Evolutionary conservation across 2,888 invertebrate genomes (phyloP).

Genomic region (Diarsia rubi): DNA sequence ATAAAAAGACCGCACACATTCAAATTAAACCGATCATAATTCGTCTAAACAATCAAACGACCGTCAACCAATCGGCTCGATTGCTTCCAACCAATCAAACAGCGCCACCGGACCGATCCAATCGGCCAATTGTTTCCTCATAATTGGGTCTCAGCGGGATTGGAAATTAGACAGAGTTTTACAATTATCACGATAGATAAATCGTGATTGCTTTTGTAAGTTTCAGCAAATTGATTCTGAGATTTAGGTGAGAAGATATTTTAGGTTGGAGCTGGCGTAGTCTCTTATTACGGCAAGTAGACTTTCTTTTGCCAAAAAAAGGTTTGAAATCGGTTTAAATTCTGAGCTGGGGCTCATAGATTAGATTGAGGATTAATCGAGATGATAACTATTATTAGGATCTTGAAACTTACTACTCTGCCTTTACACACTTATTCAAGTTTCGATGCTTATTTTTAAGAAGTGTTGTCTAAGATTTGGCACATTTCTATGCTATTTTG

Average conservation of each 20-base stretch:
- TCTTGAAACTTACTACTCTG: background rate
- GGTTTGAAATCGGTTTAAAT: background rate
- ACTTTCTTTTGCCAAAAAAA: background rate
- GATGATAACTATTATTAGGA: background rate
- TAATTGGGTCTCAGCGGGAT: conserved; percentile 60
- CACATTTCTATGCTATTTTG: too few species aligned
- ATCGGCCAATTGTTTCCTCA: conserved; percentile 61
- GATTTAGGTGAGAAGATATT: conserved; percentile 24
- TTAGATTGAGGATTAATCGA: background rate
- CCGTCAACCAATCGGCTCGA: conserved; percentile 35
- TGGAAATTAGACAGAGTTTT: conserved; percentile 62
- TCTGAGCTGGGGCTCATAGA: background rate
- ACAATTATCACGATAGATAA: conserved; percentile 60
- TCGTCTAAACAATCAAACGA: conserved; percentile 34
- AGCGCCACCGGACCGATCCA: conserved; percentile 35
- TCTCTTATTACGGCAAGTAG: conserved; percentile 14
- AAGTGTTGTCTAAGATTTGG: background rate
- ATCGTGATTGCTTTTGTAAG: conserved; percentile 56
- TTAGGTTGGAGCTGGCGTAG: background rate
- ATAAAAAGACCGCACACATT: background rate
- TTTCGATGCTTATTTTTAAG: background rate
- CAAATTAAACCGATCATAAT: conserved; percentile 39
- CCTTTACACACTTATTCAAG: background rate
- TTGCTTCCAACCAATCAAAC: conserved; percentile 54
- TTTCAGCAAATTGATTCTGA: conserved; percentile 44